Conservation (phyloP, 2,888 invertebrate species). For the Papilio protenor region DNA sequence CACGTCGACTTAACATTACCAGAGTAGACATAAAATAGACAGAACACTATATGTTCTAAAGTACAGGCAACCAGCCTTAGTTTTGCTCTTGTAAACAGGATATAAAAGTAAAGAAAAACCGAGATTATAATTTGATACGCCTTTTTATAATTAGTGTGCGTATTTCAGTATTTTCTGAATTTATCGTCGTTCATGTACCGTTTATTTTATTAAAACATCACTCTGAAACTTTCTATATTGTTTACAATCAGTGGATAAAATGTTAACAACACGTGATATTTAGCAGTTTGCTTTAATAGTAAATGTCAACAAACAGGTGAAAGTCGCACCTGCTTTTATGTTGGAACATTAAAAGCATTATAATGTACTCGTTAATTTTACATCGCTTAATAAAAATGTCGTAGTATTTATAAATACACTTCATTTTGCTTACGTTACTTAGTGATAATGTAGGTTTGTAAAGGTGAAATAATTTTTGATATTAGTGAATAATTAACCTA, state of each 20-base stretch:
- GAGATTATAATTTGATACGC: background rate
- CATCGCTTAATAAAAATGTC: conserved; percentile 30
- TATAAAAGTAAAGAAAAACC: background rate
- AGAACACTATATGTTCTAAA: background rate
- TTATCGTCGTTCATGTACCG: background rate
- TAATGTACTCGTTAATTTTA: background rate
- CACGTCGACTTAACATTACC: background rate
- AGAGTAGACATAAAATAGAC: background rate
- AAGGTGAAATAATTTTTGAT: no score
- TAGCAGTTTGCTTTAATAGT: conserved; percentile 6
- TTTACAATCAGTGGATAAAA: conserved; percentile 10
- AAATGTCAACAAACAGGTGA: conserved; percentile 23
- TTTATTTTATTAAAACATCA: background rate
- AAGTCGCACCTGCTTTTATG: background rate
- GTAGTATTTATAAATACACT: background rate
- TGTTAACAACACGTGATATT: conserved; percentile 11
- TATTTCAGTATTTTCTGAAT: no score
- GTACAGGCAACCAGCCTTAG: no score
- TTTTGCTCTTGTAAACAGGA: background rate
- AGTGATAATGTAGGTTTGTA: no score
- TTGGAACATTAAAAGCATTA: background rate
- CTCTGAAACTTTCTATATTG: background rate
- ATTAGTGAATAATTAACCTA: no score
- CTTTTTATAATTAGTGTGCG: background rate
- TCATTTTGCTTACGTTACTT: background rate